A percentile compares a stretch with the other conserved stretches of the same genome.
phyloP scores from a whole-genome alignment of 2,888 invertebrate species.

The Trisateles emortualis region DNA sequence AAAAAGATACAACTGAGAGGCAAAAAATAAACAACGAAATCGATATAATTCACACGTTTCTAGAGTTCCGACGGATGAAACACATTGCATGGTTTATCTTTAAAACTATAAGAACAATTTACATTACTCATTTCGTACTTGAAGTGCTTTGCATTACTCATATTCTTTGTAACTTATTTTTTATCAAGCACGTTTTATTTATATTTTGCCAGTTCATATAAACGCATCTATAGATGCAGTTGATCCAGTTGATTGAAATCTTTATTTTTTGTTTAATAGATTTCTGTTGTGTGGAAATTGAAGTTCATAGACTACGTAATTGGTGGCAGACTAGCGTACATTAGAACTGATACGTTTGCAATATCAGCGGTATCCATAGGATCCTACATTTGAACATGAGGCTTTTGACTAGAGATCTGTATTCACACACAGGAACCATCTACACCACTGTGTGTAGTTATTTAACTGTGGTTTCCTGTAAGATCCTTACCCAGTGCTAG shows the following conservation, averaged over 20 bases:
- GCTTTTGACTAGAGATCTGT: too few relatives aligned
- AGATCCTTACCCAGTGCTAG: too few relatives aligned
- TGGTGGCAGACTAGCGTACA: too few relatives aligned
- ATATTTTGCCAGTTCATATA: neutral
- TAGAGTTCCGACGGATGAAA: constrained; percentile 43
- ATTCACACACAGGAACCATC: too few relatives aligned
- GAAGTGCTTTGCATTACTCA: constrained; percentile 18
- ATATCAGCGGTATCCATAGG: too few relatives aligned
- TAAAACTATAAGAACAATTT: constrained; percentile 47
- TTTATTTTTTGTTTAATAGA: neutral
- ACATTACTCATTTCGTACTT: constrained; percentile 38
- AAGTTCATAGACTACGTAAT: neutral
- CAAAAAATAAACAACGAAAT: constrained; percentile 51
- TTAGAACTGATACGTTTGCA: too few relatives aligned
- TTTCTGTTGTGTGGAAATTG: neutral
- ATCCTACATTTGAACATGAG: too few relatives aligned
- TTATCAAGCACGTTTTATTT: constrained; percentile 15
- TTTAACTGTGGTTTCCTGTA: too few relatives aligned
- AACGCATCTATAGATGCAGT: neutral
- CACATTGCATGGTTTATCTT: constrained; percentile 41
- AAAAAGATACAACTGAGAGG: constrained; percentile 28
- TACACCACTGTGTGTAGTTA: too few relatives aligned
- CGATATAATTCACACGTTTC: constrained; percentile 62
- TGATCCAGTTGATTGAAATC: constrained; percentile 3
- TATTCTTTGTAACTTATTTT: constrained; percentile 13